Conservation (phyloP, 2,888 invertebrate species). For the Tipula unca region DNA sequence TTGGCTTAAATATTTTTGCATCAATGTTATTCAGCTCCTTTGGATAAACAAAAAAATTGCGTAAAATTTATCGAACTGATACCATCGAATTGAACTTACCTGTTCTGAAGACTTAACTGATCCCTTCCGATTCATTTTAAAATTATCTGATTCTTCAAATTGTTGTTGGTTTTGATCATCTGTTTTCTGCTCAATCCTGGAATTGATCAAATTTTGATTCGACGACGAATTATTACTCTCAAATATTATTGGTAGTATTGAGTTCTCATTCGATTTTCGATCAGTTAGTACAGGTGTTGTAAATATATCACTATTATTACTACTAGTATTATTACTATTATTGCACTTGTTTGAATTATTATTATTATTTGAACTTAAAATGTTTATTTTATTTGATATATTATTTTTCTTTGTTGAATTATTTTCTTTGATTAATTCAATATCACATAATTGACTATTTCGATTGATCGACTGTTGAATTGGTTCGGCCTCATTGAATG, state of each 20-base stretch:
- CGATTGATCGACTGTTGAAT: conserved; percentile 29
- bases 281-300: neutral
- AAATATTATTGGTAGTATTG: neutral
- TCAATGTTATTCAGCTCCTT: neutral
- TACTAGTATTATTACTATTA: neutral
- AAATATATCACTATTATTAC: neutral
- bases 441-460: neutral
- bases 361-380: neutral
- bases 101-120: neutral
- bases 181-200: neutral
- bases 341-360: neutral
- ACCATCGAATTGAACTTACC: neutral
- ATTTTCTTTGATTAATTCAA: neutral
- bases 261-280: neutral
- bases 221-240: neutral
- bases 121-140: neutral
- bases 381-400: neutral
- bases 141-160: neutral
- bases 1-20: neutral
- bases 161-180: neutral
- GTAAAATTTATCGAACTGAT: neutral
- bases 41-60: neutral
- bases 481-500: conserved; percentile 32
- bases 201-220: neutral
- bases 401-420: neutral